phyloP scores from a whole-genome alignment of 2,113 vertebrate genomes.

The Electrona antarctica region DNA sequence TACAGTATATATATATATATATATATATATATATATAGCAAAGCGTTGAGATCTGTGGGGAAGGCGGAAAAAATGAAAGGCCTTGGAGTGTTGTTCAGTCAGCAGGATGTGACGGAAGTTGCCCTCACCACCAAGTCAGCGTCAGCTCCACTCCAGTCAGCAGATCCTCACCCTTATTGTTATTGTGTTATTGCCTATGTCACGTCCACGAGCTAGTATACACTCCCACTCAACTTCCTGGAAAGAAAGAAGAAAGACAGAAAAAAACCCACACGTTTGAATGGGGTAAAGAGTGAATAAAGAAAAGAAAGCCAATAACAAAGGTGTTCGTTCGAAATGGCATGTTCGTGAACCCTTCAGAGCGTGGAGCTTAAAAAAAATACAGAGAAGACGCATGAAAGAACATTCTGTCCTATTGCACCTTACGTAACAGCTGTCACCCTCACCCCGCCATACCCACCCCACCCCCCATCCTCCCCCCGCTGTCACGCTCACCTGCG shows the following conservation, averaged over 20 bases:
- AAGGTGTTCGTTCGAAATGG: slow-evolving; percentile 35
- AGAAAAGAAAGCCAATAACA: slow-evolving; percentile 29
- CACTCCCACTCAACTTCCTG: slow-evolving; percentile 34
- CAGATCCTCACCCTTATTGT: slow-evolving; percentile 61
- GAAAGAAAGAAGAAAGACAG: not conserved
- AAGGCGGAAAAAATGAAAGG: slow-evolving; percentile 59
- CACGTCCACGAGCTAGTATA: slow-evolving; percentile 38
- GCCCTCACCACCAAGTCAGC: slow-evolving; percentile 41
- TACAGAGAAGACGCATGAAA: slow-evolving; percentile 45
- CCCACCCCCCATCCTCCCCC: slow-evolving; percentile 17
- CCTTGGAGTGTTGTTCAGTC: slow-evolving; percentile 53
- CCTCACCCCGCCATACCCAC: not conserved
- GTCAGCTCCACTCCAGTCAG: slow-evolving; percentile 60
- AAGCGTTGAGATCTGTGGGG: slow-evolving; percentile 52
- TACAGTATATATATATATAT: no score
- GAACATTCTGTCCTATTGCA: slow-evolving; percentile 58
- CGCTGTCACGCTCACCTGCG: slow-evolving; percentile 61
- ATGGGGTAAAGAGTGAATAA: not conserved
- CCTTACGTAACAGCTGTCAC: slow-evolving; percentile 67
- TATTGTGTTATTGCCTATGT: slow-evolving; percentile 43
- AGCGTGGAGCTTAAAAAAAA: slow-evolving; percentile 50
- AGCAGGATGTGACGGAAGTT: slow-evolving; percentile 54
- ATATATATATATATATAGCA: not conserved
- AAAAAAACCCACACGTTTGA: not conserved
- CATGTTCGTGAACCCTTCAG: slow-evolving; percentile 45